Base-by-base conservation (phyloP, 2,888 invertebrate species). In the Archips xylosteana region DNA sequence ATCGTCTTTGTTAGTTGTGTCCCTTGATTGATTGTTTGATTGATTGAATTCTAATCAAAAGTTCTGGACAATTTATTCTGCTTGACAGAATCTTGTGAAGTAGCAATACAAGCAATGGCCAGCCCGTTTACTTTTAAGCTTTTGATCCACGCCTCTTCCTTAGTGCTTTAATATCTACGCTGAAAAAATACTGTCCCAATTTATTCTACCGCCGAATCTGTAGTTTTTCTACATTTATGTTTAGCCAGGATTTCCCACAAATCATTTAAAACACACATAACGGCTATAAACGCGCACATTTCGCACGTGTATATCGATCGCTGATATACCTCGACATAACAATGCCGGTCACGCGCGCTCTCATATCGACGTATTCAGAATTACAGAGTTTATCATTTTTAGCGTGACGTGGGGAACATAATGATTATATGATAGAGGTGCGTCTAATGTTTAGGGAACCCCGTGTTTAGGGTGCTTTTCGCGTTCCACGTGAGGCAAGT, bases 341-440 rank as follows among this genome's bases (percentile, higher is more conserved):
- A 47, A 59, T n/a, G 47, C 59, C 13, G 42, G 45, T 68, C 68
- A 68, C 45, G 68, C 59, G n/a, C 39, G 49, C 13, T 51, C 45
- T 60, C 10, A 60, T 60, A 68, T 68, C 68, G 68, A 68, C 45
- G 59, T 9, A 68, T 51, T 51, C 64, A 32, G 64, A 65, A 65
- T 51, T 32, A 34, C 47, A 9, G 15, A 65, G 64, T 65, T 65
- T 51, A 65, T 65, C 64, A 65, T 65, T 64, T 64, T 65, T 51
- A n/a, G 23, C 64, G n/a, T 49, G 49, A 51, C 49, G 64, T 51
- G 49, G n/a, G 34, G 10, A 34, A 65, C 34, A 65, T 65, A 65
- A 65, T 49, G 64, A 65, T 65, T 49, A 49, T 54, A 54, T 23
- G 54, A 23, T 54, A 54, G 54, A 54, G 23, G 54, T 54, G 54